Base-by-base conservation (phyloP, 35 echinoderm and acorn worm species). In the Acanthaster planci region DNA sequence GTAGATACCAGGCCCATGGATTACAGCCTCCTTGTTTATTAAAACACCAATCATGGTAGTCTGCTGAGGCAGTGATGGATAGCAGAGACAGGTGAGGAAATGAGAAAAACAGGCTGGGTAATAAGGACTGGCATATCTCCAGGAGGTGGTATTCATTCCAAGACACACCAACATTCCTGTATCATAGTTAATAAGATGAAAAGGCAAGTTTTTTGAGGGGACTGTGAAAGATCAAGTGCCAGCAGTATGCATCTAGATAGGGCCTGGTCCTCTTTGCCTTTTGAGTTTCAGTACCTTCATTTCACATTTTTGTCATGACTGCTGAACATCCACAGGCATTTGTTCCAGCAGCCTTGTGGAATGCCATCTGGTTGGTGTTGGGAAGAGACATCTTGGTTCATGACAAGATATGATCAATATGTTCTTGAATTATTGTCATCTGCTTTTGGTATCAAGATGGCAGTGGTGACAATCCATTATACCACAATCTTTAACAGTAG, bases 91-190 rank as follows among this genome's bases (percentile, higher is more conserved):
- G 64, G 26, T 72, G 64, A 29, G 34, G 64, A 31, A 72, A 72
- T 72, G 64, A 72, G 64, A 26, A 72, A 72, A 72, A 72, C 64
- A 72, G 64, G 64, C 64, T 31, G 64, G 34, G 64, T 72, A 72
- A 72, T 72, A 27, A 34, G 64, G 23, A 12, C n/a, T 72, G 64
- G 64, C 64, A 36, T 72, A 72, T 72, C 64, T 47, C 4, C 42
- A 47, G 42, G 42, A 47, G 42, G 42, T 47, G 42, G 42, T 12
- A 47, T 47, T 47, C 42, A 12, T 47, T 12, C 12, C 42, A 4
- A 47, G 42, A 47, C 12, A 47, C 12, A 12, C 42, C 42, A 47
- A 47, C 42, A 47, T 47, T 47, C 42, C 42, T 47, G 42, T 47
- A 47, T 47, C 42, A 47, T 12, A 6, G 42, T 47, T 47, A 47